Evolutionary conservation across 2,888 invertebrate genomes (phyloP).

Genomic region (Neelides folsomi): DNA sequence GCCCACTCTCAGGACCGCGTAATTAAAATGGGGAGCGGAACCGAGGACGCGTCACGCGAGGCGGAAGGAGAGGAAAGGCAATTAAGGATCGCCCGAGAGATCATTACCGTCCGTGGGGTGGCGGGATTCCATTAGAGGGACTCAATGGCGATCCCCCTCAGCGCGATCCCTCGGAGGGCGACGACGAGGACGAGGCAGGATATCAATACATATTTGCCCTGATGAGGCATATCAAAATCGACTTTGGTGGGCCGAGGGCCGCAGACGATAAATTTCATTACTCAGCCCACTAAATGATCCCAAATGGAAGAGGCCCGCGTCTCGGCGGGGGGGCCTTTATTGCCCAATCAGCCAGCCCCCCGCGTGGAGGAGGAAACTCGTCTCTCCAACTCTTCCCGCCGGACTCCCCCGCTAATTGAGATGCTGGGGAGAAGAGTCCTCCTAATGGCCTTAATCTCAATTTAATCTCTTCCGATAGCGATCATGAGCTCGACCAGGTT

Average conservation of each 20-base stretch:
- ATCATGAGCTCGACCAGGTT: conserved; percentile 7
- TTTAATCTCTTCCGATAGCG: no score
- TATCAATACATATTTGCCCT: conserved; percentile 27
- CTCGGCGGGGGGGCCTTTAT: conserved; percentile 34
- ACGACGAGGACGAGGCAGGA: conserved; percentile 13
- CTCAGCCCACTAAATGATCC: conserved; percentile 33
- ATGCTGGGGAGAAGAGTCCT: no score
- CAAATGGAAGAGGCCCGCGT: conserved; percentile 32
- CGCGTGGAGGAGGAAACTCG: conserved; percentile 12
- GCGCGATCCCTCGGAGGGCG: not conserved
- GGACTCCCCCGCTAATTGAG: no score
- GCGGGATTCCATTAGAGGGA: not conserved
- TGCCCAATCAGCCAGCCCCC: conserved; percentile 34
- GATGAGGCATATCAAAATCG: conserved; percentile 33
- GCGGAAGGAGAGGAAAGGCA: no score
- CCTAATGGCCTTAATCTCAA: no score
- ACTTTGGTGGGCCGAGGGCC: conserved; percentile 31
- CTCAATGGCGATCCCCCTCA: not conserved
- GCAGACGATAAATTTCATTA: conserved; percentile 33
- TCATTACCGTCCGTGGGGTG: not conserved
- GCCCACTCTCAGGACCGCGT: no score
- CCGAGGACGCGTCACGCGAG: no score
- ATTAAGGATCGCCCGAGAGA: conserved; percentile 12
- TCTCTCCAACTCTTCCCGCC: no score
- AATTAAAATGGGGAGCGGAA: no score